Evolutionary conservation across 2,888 invertebrate genomes (phyloP), one percentile per base, ranked within the genome.

Genomic region (Aleiodes testaceus): DNA sequence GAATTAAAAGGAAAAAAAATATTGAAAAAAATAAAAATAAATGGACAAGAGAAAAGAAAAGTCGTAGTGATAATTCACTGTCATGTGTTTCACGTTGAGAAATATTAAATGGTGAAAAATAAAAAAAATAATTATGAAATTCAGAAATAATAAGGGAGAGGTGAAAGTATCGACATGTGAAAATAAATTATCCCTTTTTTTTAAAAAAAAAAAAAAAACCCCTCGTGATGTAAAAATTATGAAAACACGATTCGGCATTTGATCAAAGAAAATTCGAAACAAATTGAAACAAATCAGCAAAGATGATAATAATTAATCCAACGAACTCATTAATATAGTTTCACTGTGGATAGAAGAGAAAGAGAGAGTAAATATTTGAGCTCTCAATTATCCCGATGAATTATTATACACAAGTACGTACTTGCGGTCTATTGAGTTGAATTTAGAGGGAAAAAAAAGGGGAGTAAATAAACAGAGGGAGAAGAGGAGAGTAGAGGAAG

Each of bases 241-340:
- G 79, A 79, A 81, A 82, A 83, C 79, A 81, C 78, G 81, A 79
- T 81, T 81, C 83, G 85, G 84, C 81, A 79, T 63, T 59, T 76
- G 84, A 84, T 85, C 85, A 84, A 85, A 84, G 85, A 78, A 76
- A 75, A 55, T 65, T 65, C 65, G 59, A 70, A 73, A 80, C 84
- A 84, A 85, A 86, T 84, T 83, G 84, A 86, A 85, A 83, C 84
- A 83, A 86, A 86, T 85, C 85, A 81, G 81, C 75, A 80, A 77
- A 14, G 59, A 59, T 83, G 84, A 86, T 84, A 83, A 85, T 86
- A 86, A 87, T 86, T 85, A 86, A 86, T 86, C 81, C 82, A 78
- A 77, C 78, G 72, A 77, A 79, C 81, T 72, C 81, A 83, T 85
- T 85, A 85, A 86, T 86, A 84, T 78, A 79, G 71, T 74, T 74